phyloP scores from a whole-genome alignment of 2,888 invertebrate species.

The Ennomos quercinarius region DNA sequence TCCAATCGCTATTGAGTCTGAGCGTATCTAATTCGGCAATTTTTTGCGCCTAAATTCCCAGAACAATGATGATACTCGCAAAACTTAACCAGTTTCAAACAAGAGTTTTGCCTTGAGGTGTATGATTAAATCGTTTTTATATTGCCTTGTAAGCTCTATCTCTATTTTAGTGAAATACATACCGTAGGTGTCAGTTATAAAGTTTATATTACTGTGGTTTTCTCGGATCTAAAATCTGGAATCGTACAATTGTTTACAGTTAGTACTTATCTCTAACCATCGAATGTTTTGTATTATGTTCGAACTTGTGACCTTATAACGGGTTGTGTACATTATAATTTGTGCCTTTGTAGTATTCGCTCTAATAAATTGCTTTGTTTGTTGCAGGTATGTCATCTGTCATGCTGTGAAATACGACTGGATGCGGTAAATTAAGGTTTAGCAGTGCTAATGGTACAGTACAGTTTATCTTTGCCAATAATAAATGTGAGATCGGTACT shows the following conservation, averaged over 20 bases:
- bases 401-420: conserved; percentile 44
- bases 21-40: conserved; percentile 32
- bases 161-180: conserved; percentile 23
- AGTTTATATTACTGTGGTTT: conserved; percentile 13
- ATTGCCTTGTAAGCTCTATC: conserved; percentile 33
- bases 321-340: conserved; percentile 23
- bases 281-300: conserved; percentile 30
- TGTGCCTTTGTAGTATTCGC: conserved; percentile 21
- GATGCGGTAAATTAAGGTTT: conserved; percentile 13
- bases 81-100: conserved; percentile 47
- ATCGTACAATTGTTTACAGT: conserved; percentile 35
- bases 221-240: conserved; percentile 25
- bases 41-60: conserved; percentile 46
- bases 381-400: conserved; percentile 51
- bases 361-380: conserved; percentile 34
- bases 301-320: conserved; percentile 37
- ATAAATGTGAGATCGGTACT: too few species aligned
- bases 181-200: conserved; percentile 19
- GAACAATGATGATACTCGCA: conserved; percentile 46
- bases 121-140: conserved; percentile 74
- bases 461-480: neutral
- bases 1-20: conserved; percentile 22
- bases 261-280: conserved; percentile 34
- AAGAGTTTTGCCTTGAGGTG: conserved; percentile 48
- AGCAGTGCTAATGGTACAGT: neutral